Evolutionary conservation across 2,113 vertebrate genomes (phyloP), one percentile per base, ranked within the genome.

Genomic region (Microtus oregoni): DNA sequence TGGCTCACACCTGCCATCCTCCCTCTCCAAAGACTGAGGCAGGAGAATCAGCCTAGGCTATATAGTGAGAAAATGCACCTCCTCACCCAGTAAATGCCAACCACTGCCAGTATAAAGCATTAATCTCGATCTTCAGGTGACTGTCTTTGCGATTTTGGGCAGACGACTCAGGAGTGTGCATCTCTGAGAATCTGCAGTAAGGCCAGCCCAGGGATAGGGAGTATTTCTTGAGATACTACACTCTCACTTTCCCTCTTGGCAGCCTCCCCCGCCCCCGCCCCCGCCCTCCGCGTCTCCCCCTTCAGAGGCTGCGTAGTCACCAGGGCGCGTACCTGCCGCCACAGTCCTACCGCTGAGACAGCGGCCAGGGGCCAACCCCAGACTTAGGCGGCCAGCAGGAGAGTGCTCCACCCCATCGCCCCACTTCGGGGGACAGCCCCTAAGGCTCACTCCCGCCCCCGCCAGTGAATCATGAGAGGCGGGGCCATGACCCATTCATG

Each of bases 401-500:
- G 83, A 63, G 82, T 63, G 90, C 96, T 81, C 96, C 97, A 78
- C 94, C 97, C 96, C 93, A 95, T 98, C 97, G 75, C 94, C 90
- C 96, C 95, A 98, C 86, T 96, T 95, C 73, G 61, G 94, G 96
- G 97, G 96, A 88, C 82, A 89, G 82, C 96, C 96, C 95, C 95
- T 89, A 94, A 96, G 72, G 94, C 97, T 97, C 92, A 26, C 79
- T 96, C 97, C 98, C 98, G 98, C 98, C 98, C 97, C 97, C 97
- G 97, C 92, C 90, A 92, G 90, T 95, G 97, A 98, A 93, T 97
- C 98, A 77, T 44, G 26, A 87, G 58, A 72, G 97, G 98, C 97
- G 95, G 97, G 98, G 97, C 98, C 98, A 77, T 99, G 98, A 99
- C 99, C 99, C 99, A 98, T 99, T 99, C 98, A 99, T 99, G 99